A percentile compares a stretch with the other conserved stretches of the same genome.
phyloP scores from a whole-genome alignment of 92 coral and sea anemone species.

The Heteractis magnifica region DNA sequence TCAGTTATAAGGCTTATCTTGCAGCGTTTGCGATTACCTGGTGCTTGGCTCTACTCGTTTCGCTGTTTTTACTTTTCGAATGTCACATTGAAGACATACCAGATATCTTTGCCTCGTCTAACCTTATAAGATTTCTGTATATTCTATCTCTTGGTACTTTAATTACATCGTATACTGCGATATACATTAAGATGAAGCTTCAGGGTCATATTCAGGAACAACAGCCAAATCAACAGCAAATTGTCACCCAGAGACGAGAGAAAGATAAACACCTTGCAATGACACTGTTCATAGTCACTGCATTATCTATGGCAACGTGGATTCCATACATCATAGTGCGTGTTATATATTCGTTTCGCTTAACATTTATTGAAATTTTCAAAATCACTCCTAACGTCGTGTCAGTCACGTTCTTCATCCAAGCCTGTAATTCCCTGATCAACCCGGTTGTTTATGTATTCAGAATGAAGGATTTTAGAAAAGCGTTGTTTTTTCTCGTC shows the following conservation, averaged over 20 bases:
- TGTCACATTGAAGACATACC: background rate
- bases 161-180: constrained; percentile 6
- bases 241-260: background rate
- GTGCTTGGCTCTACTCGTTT: background rate
- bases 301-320: constrained; percentile 15
- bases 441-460: constrained; percentile 22
- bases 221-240: background rate
- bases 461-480: constrained; percentile 17
- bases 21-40: constrained; percentile 6
- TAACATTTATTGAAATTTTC: background rate
- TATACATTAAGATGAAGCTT: constrained; percentile 4
- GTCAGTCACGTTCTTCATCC: background rate
- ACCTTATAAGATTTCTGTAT: background rate
- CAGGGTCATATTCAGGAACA: background rate
- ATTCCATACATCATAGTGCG: constrained; percentile 11
- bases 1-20: background rate
- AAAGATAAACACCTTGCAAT: constrained; percentile 23
- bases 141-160: background rate
- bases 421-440: constrained; percentile 7
- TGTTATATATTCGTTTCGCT: background rate
- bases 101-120: background rate
- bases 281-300: constrained; percentile 20
- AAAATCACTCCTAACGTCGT: background rate
- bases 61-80: background rate
- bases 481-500: background rate